A percentile compares a stretch with the other conserved stretches of the same genome.
These are phyloP conservation scores for Corvus cornix DNA, from an alignment of 2,113 vertebrate genomes.

Conservation along the genomic window DNA sequence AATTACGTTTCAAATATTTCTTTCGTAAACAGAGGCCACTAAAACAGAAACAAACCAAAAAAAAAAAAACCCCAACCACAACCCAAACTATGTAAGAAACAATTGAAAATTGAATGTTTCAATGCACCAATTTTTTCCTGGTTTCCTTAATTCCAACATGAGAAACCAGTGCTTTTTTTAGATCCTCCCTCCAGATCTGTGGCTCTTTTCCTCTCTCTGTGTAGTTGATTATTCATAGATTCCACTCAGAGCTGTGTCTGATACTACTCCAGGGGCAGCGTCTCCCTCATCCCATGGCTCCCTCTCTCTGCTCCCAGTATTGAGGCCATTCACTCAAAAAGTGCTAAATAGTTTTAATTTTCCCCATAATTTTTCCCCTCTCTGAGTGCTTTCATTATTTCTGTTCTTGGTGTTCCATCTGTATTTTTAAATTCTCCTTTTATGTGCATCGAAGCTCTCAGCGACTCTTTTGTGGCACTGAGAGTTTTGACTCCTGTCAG, in stretches of 20 bases:
- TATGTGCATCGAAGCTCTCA: not conserved
- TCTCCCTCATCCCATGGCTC: not conserved
- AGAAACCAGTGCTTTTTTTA: not conserved
- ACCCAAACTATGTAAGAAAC: not conserved
- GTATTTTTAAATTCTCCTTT: not conserved
- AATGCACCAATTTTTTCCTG: not conserved
- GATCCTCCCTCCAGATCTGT: not conserved
- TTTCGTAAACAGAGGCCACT: rapidly evolving
- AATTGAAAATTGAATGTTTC: not conserved
- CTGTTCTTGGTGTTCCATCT: not conserved
- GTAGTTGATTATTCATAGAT: not conserved
- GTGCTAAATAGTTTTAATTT: not conserved
- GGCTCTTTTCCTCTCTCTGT: not conserved
- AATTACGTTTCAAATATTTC: not conserved
- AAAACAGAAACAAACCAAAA: not conserved
- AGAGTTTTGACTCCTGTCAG: not conserved
- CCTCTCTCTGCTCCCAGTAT: not conserved
- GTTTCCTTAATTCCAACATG: not conserved
- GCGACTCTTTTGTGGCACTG: not conserved
- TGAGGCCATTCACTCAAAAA: not conserved
- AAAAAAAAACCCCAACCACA: not conserved
- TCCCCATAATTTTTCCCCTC: rapidly evolving
- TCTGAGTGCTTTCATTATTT: not conserved
- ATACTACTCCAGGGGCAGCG: not conserved
- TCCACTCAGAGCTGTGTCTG: not conserved